Percentiles rank a stretch among this genome's conserved stretches.
Conservation (phyloP, 2,797 vertebrate species). For the Atherinosoma microstoma region DNA sequence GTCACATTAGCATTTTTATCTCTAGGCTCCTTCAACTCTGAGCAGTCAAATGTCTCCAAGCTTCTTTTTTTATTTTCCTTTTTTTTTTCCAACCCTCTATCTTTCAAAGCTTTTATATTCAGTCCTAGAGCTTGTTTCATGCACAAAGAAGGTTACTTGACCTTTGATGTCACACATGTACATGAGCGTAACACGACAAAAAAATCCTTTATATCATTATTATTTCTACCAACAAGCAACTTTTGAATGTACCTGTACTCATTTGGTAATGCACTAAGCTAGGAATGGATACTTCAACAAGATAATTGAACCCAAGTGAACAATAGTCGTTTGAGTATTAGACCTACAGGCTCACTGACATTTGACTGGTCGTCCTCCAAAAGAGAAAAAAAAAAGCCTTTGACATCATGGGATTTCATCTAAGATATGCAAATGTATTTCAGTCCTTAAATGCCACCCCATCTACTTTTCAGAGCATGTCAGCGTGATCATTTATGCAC, state of each 20-base stretch:
- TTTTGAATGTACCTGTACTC: conserved; percentile 70
- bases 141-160: conserved; percentile 72
- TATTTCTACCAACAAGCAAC: conserved; percentile 76
- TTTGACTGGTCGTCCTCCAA: conserved; percentile 89
- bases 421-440: conserved; percentile 85
- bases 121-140: conserved; percentile 73
- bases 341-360: conserved; percentile 68
- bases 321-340: conserved; percentile 59
- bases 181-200: conserved; percentile 70
- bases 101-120: conserved; percentile 56
- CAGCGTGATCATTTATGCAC: conserved; percentile 84
- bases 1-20: conserved; percentile 72
- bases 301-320: conserved; percentile 60
- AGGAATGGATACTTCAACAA: conserved; percentile 71
- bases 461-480: conserved; percentile 87
- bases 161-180: conserved; percentile 73
- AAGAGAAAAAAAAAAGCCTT: conserved; percentile 61
- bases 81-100: background rate
- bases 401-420: conserved; percentile 86
- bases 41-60: conserved; percentile 73
- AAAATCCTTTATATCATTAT: conserved; percentile 71
- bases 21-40: conserved; percentile 55
- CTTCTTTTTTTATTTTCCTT: background rate
- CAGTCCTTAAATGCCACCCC: conserved; percentile 81
- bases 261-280: conserved; percentile 74